phyloP scores from a whole-genome alignment of 2,888 invertebrate species.

The Ophioninae sp. region DNA sequence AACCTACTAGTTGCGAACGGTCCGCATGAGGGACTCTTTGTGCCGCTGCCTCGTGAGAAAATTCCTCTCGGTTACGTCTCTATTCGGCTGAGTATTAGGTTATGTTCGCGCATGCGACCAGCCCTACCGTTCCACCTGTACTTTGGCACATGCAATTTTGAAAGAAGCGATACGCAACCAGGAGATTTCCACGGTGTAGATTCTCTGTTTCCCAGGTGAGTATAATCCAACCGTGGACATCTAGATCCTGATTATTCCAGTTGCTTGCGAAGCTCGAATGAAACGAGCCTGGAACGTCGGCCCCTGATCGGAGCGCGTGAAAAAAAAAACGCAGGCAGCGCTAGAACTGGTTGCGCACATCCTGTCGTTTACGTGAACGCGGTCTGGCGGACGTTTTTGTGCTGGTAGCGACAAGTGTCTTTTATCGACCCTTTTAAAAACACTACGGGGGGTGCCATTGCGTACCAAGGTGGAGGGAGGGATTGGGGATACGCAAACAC shows the following conservation, averaged over 20 bases:
- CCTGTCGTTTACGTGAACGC: not conserved
- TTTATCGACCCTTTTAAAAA: slow-evolving; percentile 28
- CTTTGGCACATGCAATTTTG: not conserved
- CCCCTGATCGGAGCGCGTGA: not conserved
- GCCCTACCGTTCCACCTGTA: not conserved
- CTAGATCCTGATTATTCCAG: slow-evolving; percentile 4
- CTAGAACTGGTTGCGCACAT: not conserved
- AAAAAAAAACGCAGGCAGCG: not conserved
- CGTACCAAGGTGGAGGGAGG: not conserved
- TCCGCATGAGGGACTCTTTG: slow-evolving; percentile 13
- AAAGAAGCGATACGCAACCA: not conserved
- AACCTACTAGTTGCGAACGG: not conserved
- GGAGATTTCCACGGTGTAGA: not conserved
- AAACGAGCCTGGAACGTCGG: not conserved
- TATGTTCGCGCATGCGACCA: not conserved
- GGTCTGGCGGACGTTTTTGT: not conserved
- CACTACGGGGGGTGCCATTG: slow-evolving; percentile 4
- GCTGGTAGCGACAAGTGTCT: slow-evolving; percentile 19
- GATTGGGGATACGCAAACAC: slow-evolving; percentile 3
- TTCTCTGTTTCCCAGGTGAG: not conserved
- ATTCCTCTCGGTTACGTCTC: slow-evolving; percentile 53
- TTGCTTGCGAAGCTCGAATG: slow-evolving; percentile 11
- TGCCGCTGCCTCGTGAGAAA: slow-evolving; percentile 52
- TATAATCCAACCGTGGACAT: slow-evolving; percentile 6
- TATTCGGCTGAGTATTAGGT: slow-evolving; percentile 11